Conservation (phyloP, 2,797 vertebrate species). For the Malacoctenus gilli region DNA sequence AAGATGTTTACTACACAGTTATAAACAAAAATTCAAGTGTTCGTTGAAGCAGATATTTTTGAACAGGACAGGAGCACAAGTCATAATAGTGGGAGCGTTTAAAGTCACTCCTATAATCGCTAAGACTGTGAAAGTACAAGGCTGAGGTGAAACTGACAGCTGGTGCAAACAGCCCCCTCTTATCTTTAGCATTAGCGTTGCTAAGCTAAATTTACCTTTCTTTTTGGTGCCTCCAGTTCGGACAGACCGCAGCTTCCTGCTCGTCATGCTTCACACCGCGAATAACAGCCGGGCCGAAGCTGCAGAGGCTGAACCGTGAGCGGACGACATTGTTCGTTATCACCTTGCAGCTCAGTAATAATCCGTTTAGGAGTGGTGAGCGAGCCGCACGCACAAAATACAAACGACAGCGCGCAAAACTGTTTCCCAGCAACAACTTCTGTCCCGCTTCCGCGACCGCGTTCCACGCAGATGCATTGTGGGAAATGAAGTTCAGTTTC, state of each 20-base stretch:
- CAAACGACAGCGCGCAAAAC: constrained; percentile 28
- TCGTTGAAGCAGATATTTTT: too few species aligned
- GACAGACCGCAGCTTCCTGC: constrained; percentile 60
- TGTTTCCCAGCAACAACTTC: constrained; percentile 1
- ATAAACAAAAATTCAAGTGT: too few species aligned
- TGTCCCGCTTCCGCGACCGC: too few species aligned
- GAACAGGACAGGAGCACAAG: too few species aligned
- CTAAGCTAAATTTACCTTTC: constrained; percentile 71
- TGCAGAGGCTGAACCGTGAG: not conserved
- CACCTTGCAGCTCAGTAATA: constrained; percentile 7
- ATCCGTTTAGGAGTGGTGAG: constrained; percentile 33
- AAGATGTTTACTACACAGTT: too few species aligned
- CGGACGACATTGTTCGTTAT: constrained; percentile 45
- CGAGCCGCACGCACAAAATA: not conserved
- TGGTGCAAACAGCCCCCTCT: not conserved
- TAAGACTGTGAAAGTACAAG: too few species aligned
- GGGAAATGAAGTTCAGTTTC: too few species aligned
- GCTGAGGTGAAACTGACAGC: not conserved
- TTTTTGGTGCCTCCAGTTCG: constrained; percentile 68
- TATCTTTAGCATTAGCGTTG: not conserved
- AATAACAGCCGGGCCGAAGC: not conserved
- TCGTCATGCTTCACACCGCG: constrained; percentile 74
- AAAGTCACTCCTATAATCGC: too few species aligned
- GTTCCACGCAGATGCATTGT: too few species aligned
- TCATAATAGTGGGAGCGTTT: too few species aligned